These are phyloP conservation scores for Ennomos quercinarius DNA, from an alignment of 2,888 invertebrate genomes.

Conservation along the genomic window DNA sequence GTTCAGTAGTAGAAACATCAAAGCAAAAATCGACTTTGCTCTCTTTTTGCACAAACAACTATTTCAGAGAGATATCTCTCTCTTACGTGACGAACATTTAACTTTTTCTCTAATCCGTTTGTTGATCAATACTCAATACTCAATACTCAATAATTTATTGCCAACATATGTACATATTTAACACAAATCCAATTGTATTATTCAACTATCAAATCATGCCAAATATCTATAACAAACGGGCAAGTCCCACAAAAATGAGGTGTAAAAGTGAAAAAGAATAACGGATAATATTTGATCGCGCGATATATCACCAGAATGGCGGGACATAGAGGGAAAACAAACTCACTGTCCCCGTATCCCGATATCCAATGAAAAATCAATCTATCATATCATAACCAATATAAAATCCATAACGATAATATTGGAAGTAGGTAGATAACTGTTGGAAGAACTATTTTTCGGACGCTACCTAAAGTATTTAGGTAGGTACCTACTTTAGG, in stretches of 20 bases:
- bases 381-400: slow-evolving; percentile 64
- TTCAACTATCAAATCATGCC: slow-evolving; percentile 32
- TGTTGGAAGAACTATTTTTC: slow-evolving; percentile 21
- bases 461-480: slow-evolving; percentile 2
- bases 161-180: too few relatives aligned
- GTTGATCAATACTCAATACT: too few relatives aligned
- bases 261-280: slow-evolving; percentile 55
- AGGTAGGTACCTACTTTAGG: too few relatives aligned
- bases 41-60: too few relatives aligned
- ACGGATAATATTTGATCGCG: slow-evolving; percentile 61
- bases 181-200: too few relatives aligned
- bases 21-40: too few relatives aligned
- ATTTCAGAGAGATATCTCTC: too few relatives aligned
- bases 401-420: slow-evolving; percentile 58
- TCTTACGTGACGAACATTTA: too few relatives aligned
- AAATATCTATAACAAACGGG: slow-evolving; percentile 43
- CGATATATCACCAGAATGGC: slow-evolving; percentile 56
- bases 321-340: slow-evolving; percentile 50
- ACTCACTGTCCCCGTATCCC: slow-evolving; percentile 56
- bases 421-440: slow-evolving; percentile 33
- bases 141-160: too few relatives aligned
- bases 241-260: slow-evolving; percentile 49
- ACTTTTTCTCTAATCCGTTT: too few relatives aligned
- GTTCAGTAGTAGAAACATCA: too few relatives aligned
- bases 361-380: slow-evolving; percentile 67